Evolutionary conservation across 1,140 invertebrate species (phyloP), one percentile per base, ranked within the genome.

Genomic region (Brachystomella parvula): DNA sequence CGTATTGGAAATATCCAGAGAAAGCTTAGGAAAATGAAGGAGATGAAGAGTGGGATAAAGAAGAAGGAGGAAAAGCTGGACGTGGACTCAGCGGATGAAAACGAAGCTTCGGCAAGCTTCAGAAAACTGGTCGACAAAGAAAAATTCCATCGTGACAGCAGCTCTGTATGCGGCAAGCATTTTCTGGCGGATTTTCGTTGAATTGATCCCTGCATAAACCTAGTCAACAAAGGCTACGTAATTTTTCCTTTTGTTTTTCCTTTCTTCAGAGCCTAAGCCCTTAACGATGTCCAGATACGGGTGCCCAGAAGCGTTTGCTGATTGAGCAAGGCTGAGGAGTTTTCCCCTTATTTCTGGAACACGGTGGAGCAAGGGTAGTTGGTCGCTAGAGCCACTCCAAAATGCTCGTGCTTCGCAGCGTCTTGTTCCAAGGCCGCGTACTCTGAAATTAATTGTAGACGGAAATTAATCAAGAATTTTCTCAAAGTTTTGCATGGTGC

Each of bases 1-100:
- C 47, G 69, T 28, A 67, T 73, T 21, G 71, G 66, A 35, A 73
- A 73, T 33, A 47, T 73, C 15, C 57, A 70, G 24, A 71, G 66
- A 49, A 71, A 71, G 39, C 28, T 73, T 2, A 56, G 65, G 21
- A 73, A 70, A 33, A 15, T 57, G 2, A 61, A 64, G 19, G 65
- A 69, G 30, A 66, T 26, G 12, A 68, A 62, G 58, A 32, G 21
- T 24, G 29, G 19, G 9, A 32, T 32, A 33, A 33, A 35, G 35
- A 15, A 31, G 3, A 64, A 57, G 29, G 65, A 69, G 28, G 47
- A 57, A 2, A 44, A 65, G 2, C 32, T 39, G 28, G 44, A 64
- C 2, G 63, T 53, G 12, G 56, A 63, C 31, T 49, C 32, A 21
- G 62, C 44, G 28, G 65, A 64, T 28, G 63, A 65, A 26, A 56